Evolutionary conservation across 2,888 invertebrate genomes (phyloP).

Genomic region (Xylocampa areola): DNA sequence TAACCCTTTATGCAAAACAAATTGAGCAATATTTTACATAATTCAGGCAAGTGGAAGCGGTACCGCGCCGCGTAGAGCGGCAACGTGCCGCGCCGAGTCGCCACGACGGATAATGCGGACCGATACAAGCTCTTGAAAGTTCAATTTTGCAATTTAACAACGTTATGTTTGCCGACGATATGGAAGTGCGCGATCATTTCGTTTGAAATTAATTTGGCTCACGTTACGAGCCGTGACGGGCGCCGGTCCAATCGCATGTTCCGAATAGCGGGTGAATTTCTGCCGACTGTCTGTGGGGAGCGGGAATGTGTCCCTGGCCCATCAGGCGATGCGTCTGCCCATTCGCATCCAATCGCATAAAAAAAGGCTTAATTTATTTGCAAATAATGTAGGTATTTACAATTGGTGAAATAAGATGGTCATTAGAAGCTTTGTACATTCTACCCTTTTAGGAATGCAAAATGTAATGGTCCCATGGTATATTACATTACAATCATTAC

Average conservation of each 20-base stretch:
- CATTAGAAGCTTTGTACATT: no score
- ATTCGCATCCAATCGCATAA: neutral
- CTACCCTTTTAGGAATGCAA: no score
- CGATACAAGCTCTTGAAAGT: conserved; percentile 5
- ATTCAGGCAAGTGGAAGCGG: conserved; percentile 1
- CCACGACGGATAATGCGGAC: neutral
- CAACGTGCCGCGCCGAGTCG: neutral
- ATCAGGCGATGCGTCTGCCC: no score
- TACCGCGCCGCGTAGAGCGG: neutral
- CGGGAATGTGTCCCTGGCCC: neutral
- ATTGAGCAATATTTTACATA: conserved; percentile 28
- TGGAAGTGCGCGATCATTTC: neutral
- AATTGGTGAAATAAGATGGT: no score
- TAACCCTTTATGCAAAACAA: conserved; percentile 35
- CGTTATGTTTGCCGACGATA: neutral
- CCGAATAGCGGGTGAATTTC: conserved; percentile 3
- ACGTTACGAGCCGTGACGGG: conserved; percentile 5
- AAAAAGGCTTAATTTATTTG: no score
- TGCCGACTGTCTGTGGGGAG: neutral
- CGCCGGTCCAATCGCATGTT: conserved; percentile 4
- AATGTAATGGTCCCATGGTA: no score
- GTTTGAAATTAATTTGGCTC: conserved; percentile 28
- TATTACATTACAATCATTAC: no score
- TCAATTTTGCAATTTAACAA: conserved; percentile 15
- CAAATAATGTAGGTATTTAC: no score